These are phyloP conservation scores for Diabrotica virgifera DNA, from an alignment of 1,140 invertebrate genomes.

Conservation along the genomic window DNA sequence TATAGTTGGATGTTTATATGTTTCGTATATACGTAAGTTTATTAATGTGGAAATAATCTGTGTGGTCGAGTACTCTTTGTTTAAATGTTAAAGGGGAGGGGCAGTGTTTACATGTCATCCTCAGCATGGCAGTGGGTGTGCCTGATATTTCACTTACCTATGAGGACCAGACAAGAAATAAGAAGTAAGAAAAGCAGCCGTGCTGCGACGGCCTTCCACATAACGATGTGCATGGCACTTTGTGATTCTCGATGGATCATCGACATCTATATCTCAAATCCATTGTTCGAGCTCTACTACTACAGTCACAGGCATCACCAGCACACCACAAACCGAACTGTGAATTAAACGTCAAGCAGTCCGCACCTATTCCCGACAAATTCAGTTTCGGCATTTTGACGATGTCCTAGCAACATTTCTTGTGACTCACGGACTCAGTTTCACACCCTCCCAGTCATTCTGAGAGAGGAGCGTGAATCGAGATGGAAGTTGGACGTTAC, in stretches of 20 bases:
- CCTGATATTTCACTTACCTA: slow-evolving; percentile 37
- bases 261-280: slow-evolving; percentile 40
- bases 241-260: slow-evolving; percentile 37
- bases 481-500: slow-evolving; percentile 22
- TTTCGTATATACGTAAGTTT: too few species aligned
- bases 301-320: not conserved
- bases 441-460: slow-evolving; percentile 38
- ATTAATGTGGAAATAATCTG: too few species aligned
- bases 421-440: slow-evolving; percentile 19
- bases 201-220: slow-evolving; percentile 36
- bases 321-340: slow-evolving; percentile 12
- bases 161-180: slow-evolving; percentile 37
- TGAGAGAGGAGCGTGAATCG: slow-evolving; percentile 35
- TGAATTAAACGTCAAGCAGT: slow-evolving; percentile 1
- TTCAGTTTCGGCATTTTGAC: slow-evolving; percentile 8
- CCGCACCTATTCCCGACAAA: slow-evolving; percentile 21
- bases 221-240: slow-evolving; percentile 34
- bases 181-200: slow-evolving; percentile 34
- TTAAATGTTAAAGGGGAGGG: slow-evolving; percentile 41
- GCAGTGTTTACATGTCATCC: slow-evolving; percentile 47
- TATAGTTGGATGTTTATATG: too few species aligned
- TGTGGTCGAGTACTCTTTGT: slow-evolving; percentile 35
- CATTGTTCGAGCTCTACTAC: slow-evolving; percentile 35
- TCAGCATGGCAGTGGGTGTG: slow-evolving; percentile 41
- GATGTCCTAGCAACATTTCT: slow-evolving; percentile 6